phyloP scores from a whole-genome alignment of 23 tunicate species.

The Ascidia mentula region DNA sequence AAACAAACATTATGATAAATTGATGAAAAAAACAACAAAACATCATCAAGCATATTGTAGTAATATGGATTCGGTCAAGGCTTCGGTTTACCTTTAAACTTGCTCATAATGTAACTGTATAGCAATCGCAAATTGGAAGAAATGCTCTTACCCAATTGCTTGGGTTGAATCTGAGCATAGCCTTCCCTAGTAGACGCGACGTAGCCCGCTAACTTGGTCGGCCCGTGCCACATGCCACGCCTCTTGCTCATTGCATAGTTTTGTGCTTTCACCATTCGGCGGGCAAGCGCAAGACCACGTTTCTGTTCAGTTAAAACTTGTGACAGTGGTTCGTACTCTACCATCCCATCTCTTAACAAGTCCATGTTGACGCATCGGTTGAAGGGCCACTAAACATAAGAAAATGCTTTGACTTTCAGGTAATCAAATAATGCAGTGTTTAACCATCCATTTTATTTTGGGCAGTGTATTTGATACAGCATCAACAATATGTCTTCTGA shows the following conservation, averaged over 20 bases:
- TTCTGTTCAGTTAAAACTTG: not conserved
- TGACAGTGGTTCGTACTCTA: not conserved
- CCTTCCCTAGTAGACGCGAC: not conserved
- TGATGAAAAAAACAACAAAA: no score
- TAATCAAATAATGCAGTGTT: no score
- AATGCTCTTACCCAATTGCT: not conserved
- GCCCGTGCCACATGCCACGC: constrained; percentile 35
- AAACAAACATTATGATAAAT: no score
- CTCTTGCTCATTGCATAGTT: constrained; percentile 25
- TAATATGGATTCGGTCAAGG: no score
- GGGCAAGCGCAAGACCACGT: not conserved
- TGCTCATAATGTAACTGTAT: no score
- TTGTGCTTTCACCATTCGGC: constrained; percentile 28
- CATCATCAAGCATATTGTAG: no score
- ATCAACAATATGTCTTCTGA: not conserved
- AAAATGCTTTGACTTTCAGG: no score
- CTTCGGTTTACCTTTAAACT: no score
- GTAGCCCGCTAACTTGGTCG: not conserved
- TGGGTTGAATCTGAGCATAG: not conserved
- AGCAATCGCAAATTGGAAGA: no score
- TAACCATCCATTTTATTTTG: no score
- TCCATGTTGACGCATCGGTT: constrained; percentile 8
- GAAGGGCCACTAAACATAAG: not conserved
- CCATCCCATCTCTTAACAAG: constrained; percentile 19
- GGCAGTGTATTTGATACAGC: not conserved